phyloP scores from a whole-genome alignment of 2,888 invertebrate genomes.

The Callinectes sapidus region DNA sequence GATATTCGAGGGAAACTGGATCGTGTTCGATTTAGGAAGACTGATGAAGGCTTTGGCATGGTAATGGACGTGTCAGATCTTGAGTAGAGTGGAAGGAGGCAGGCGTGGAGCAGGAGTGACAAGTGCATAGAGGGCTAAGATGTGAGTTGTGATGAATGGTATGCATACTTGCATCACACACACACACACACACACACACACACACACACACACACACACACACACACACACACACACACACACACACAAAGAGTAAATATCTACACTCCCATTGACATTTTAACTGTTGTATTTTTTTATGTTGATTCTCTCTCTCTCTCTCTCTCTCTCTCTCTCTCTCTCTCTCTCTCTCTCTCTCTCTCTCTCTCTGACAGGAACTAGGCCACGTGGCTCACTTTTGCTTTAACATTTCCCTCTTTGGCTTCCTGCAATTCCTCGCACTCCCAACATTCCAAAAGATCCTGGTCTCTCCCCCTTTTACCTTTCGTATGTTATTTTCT shows the following conservation, averaged over 20 bases:
- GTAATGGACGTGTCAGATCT: not conserved
- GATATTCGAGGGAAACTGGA: not conserved
- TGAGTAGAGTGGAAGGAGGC: not conserved
- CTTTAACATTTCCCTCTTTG: not conserved
- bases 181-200: not conserved
- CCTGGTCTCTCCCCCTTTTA: not conserved
- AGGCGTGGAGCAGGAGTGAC: not conserved
- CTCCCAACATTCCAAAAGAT: not conserved
- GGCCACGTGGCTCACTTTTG: not conserved
- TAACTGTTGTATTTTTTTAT: too few relatives aligned
- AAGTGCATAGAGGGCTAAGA: not conserved
- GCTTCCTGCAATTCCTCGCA: not conserved
- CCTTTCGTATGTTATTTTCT: not conserved
- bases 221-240: too few relatives aligned
- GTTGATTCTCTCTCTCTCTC: too few relatives aligned
- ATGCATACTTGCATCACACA: not conserved
- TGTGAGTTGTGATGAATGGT: not conserved
- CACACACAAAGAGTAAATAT: too few relatives aligned
- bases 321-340: too few relatives aligned
- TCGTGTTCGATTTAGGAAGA: not conserved
- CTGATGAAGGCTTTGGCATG: not conserved
- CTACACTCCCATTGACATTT: too few relatives aligned
- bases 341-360: too few relatives aligned
- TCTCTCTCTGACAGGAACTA: not conserved
- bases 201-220: conserved; percentile 12